These are phyloP conservation scores for Odobenus rosmarus DNA, from an alignment of 2,113 vertebrate species.

Conservation along the genomic window DNA sequence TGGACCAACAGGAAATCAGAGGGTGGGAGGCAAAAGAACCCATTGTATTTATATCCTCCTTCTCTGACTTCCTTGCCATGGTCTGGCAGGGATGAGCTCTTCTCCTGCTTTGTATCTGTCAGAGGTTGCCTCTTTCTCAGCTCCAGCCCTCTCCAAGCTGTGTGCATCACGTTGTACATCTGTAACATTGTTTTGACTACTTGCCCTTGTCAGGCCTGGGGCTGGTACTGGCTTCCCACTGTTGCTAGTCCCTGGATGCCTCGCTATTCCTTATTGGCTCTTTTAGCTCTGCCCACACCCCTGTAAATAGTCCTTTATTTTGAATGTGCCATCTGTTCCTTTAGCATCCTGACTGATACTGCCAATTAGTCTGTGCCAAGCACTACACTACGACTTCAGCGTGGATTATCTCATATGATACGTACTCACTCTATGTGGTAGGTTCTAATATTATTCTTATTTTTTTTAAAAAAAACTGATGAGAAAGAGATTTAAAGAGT, in stretches of 20 bases:
- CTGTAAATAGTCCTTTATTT: constrained; percentile 73
- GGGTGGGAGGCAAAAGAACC: background rate
- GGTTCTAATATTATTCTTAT: constrained; percentile 60
- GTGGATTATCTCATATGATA: constrained; percentile 30
- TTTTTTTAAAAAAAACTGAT: background rate
- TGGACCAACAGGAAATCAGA: background rate
- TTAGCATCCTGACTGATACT: constrained; percentile 57
- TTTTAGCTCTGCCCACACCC: constrained; percentile 61
- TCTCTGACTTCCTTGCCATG: background rate
- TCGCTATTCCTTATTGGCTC: constrained; percentile 42
- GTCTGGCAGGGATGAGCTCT: background rate
- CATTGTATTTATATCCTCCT: background rate
- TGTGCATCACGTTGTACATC: background rate
- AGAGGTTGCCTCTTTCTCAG: background rate
- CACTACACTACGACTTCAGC: constrained; percentile 33
- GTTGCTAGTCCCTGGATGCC: constrained; percentile 8
- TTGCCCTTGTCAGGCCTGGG: background rate
- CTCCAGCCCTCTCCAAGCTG: background rate
- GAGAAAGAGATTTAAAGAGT: background rate
- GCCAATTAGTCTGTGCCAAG: constrained; percentile 62
- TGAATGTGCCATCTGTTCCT: constrained; percentile 68
- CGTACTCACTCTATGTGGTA: background rate
- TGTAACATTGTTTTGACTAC: background rate
- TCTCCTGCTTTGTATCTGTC: background rate
- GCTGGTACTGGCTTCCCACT: constrained; percentile 14